These are phyloP conservation scores for Drymonia ruficornis DNA, from an alignment of 2,888 invertebrate genomes.

Conservation along the genomic window DNA sequence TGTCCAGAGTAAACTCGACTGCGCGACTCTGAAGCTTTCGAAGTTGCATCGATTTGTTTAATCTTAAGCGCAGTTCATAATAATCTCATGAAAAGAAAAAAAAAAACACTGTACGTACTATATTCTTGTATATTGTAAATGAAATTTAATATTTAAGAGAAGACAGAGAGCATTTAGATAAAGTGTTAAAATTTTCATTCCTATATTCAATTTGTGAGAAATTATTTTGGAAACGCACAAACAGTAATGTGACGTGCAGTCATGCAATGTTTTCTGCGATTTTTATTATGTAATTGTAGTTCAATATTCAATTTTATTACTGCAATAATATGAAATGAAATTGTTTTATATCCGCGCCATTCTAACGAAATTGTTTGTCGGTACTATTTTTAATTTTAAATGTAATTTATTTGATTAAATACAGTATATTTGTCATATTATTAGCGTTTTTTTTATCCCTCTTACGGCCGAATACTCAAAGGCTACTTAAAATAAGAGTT, in stretches of 20 bases:
- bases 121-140: conserved; percentile 80
- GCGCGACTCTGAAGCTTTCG: conserved; percentile 47
- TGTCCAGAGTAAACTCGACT: conserved; percentile 27
- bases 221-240: conserved; percentile 66
- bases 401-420: conserved; percentile 82
- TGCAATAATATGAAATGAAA: conserved; percentile 43
- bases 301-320: conserved; percentile 38
- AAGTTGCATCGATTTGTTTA: conserved; percentile 44
- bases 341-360: conserved; percentile 55
- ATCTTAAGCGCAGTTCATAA: conserved; percentile 53
- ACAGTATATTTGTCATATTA: conserved; percentile 80
- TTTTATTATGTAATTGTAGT: conserved; percentile 49
- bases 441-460: conserved; percentile 32
- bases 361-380: conserved; percentile 68
- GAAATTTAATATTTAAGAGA: conserved; percentile 52
- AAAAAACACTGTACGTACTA: conserved; percentile 64
- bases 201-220: conserved; percentile 27
- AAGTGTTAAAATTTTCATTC: conserved; percentile 51
- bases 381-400: conserved; percentile 75
- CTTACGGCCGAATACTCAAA: too few relatives aligned
- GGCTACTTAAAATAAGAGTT: too few relatives aligned
- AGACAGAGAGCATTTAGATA: conserved; percentile 44
- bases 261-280: conserved; percentile 5
- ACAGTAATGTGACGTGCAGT: conserved; percentile 14
- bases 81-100: conserved; percentile 63